A percentile compares a stretch with the other conserved stretches of the same genome.
Conservation (phyloP, 2,888 invertebrate genomes). For the Catocala sponsa region DNA sequence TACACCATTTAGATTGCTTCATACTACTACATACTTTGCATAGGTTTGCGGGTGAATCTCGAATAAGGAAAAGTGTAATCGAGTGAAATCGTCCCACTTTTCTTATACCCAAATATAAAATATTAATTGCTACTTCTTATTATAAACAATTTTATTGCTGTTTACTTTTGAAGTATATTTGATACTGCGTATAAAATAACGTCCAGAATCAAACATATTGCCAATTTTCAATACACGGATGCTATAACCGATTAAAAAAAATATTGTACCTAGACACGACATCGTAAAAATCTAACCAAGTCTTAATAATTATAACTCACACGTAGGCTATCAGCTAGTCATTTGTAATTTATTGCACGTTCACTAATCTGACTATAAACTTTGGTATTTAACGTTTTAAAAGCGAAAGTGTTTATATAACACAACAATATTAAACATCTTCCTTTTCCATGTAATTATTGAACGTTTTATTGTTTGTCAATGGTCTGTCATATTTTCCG, state of each 20-base stretch:
- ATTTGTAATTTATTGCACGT: constrained; percentile 5
- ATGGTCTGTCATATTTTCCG: neutral
- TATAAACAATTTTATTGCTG: too few species aligned
- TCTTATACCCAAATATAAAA: too few species aligned
- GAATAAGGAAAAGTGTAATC: too few species aligned
- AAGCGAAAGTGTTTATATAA: constrained; percentile 35
- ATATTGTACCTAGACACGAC: neutral
- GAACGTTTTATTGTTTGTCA: neutral
- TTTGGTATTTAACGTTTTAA: constrained; percentile 26
- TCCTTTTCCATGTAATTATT: constrained; percentile 25
- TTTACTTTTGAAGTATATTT: too few species aligned
- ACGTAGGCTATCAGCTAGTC: neutral
- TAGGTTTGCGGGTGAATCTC: too few species aligned
- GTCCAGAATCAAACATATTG: too few species aligned
- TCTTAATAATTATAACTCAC: constrained; percentile 3
- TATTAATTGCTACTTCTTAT: too few species aligned
- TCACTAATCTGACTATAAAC: constrained; percentile 26
- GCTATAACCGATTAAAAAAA: neutral
- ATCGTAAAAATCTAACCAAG: neutral
- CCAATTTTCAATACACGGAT: too few species aligned
- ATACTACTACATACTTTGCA: too few species aligned
- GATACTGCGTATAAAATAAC: too few species aligned
- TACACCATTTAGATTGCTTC: too few species aligned
- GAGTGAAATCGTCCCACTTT: too few species aligned
- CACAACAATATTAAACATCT: constrained; percentile 10